phyloP scores from a whole-genome alignment of 1,140 invertebrate species.

The Megalopta genalis region DNA sequence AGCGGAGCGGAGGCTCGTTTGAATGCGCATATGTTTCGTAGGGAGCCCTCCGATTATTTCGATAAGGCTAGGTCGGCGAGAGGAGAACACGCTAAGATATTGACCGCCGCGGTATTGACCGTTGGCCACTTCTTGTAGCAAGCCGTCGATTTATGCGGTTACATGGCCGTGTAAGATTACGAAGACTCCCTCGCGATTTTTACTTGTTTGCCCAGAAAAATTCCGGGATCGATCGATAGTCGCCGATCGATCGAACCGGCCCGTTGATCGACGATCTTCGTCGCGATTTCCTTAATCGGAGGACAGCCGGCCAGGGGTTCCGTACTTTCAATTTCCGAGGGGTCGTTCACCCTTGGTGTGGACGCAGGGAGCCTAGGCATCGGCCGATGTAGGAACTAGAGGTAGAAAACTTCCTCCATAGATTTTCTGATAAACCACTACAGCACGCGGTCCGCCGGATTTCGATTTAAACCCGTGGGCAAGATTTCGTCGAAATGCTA shows the following conservation, averaged over 20 bases:
- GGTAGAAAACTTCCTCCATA: neutral
- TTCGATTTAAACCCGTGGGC: neutral
- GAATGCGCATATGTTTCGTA: slow-evolving; percentile 59
- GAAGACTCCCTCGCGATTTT: neutral
- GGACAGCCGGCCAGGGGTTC: neutral
- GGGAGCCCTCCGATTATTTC: slow-evolving; percentile 44
- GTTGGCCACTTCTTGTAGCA: slow-evolving; percentile 65
- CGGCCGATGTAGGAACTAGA: neutral
- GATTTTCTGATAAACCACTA: neutral
- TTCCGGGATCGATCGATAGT: too few species aligned
- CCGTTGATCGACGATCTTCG: too few species aligned
- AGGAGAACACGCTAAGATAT: slow-evolving; percentile 76
- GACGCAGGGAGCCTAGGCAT: neutral
- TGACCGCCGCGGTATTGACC: slow-evolving; percentile 77
- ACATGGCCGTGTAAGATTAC: slow-evolving; percentile 7
- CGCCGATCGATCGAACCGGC: too few species aligned
- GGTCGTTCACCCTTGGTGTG: slow-evolving; percentile 31
- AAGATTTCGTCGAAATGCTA: too few species aligned
- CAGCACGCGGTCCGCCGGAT: neutral
- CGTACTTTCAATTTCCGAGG: neutral
- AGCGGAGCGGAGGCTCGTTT: slow-evolving; percentile 56
- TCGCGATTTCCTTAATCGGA: neutral
- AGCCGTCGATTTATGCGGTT: slow-evolving; percentile 29
- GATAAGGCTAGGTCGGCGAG: slow-evolving; percentile 67
- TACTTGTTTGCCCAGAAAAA: neutral